phyloP scores from a whole-genome alignment of 2,113 vertebrate species.

The Pao palembangensis region DNA sequence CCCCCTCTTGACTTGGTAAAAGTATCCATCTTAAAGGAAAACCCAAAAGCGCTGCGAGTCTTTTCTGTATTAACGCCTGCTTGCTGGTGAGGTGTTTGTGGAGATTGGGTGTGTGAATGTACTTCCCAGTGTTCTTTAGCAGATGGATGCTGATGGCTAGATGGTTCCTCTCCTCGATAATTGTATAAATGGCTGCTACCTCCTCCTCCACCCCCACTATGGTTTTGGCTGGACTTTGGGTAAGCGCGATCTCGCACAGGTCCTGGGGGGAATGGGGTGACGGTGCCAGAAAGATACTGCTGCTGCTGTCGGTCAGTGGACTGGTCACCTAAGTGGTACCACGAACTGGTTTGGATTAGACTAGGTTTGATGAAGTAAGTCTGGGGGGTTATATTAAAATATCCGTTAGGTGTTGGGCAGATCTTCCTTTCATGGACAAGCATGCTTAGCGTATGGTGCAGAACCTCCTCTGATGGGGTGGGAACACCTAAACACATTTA shows the following conservation, averaged over 20 bases:
- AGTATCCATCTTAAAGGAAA: slow-evolving; percentile 94
- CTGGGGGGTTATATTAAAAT: slow-evolving; percentile 98
- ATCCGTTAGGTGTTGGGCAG: slow-evolving; percentile 97
- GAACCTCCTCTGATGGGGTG: slow-evolving; percentile 94
- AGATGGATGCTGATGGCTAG: slow-evolving; percentile 87
- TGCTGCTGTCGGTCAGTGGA: slow-evolving; percentile 67
- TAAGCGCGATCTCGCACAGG: slow-evolving; percentile 88
- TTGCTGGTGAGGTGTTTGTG: slow-evolving; percentile 87
- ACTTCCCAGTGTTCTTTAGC: slow-evolving; percentile 90
- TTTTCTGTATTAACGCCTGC: slow-evolving; percentile 80
- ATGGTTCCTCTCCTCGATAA: slow-evolving; percentile 88
- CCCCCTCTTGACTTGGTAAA: slow-evolving; percentile 87
- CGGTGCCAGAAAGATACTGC: slow-evolving; percentile 84
- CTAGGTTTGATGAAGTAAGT: slow-evolving; percentile 99
- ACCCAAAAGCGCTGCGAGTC: slow-evolving; percentile 88
- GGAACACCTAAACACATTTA: slow-evolving; percentile 84
- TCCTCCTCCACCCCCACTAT: slow-evolving; percentile 55
- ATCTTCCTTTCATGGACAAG: slow-evolving; percentile 98
- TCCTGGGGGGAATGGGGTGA: slow-evolving; percentile 87
- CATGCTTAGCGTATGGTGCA: slow-evolving; percentile 95
- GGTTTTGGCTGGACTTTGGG: slow-evolving; percentile 84
- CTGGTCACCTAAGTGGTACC: slow-evolving; percentile 98
- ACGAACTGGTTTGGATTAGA: slow-evolving; percentile 86
- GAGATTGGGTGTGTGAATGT: slow-evolving; percentile 77
- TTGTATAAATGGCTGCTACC: slow-evolving; percentile 84